Evolutionary conservation across 2,888 invertebrate species (phyloP).

Genomic region (Oscheius onirici): DNA sequence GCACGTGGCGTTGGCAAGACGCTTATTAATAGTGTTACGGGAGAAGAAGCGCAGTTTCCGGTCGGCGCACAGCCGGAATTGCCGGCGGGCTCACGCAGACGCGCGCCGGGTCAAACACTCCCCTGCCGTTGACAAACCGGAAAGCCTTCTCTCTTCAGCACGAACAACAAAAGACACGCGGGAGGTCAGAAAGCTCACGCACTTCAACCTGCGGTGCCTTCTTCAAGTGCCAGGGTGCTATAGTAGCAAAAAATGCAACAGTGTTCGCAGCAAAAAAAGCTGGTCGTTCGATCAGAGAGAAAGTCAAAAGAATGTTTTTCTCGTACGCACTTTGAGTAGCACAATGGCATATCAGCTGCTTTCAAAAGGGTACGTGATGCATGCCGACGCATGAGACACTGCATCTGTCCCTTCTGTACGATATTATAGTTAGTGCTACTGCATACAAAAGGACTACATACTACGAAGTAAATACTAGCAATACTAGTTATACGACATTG

Average conservation of each 20-base stretch:
- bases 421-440: no score
- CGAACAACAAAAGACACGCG: conserved; percentile 29
- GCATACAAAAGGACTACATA: no score
- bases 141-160: conserved; percentile 27
- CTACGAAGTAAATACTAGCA: no score
- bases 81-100: conserved; percentile 32
- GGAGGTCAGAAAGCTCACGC: conserved; percentile 29
- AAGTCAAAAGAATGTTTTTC: no score
- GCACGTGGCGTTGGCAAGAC: conserved; percentile 19
- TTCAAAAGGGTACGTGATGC: no score
- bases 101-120: conserved; percentile 33
- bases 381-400: no score
- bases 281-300: no score
- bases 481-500: no score
- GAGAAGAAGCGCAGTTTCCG: conserved; percentile 34
- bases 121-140: conserved; percentile 31
- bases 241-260: background rate
- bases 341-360: no score
- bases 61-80: conserved; percentile 30
- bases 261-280: no score
- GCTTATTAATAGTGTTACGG: conserved; percentile 33
- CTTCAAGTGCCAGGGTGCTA: conserved; percentile 9
- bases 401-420: no score
- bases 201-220: conserved; percentile 14
- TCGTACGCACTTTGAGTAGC: no score